phyloP scores from a whole-genome alignment of 2,888 invertebrate species.

The Podotricha telesiphe region DNA sequence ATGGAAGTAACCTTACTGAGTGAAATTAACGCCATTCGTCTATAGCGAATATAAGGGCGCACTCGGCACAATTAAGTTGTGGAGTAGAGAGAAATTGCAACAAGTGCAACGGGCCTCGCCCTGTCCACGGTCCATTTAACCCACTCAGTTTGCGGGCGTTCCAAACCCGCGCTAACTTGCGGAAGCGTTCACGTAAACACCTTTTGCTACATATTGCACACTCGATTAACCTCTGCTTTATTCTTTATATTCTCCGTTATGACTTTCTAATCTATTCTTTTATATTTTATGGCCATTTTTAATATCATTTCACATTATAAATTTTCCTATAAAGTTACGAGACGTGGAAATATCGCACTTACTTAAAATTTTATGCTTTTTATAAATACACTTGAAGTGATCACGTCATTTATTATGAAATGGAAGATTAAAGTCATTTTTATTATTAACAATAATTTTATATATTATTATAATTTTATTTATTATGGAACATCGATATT shows the following conservation, averaged over 20 bases:
- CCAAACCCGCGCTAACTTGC: constrained; percentile 57
- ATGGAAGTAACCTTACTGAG: constrained; percentile 76
- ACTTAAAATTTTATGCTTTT: constrained; percentile 8
- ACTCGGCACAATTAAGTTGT: constrained; percentile 75
- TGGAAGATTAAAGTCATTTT: background rate
- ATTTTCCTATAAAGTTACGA: constrained; percentile 2
- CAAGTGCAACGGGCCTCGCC: constrained; percentile 73
- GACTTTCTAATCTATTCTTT: constrained; percentile 21
- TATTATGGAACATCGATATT: background rate
- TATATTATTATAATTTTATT: too few relatives aligned
- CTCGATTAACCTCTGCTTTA: constrained; percentile 46
- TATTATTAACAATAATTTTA: constrained; percentile 5
- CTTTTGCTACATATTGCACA: constrained; percentile 51
- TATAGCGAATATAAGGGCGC: constrained; percentile 70
- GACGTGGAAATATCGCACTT: constrained; percentile 8
- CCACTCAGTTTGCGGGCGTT: constrained; percentile 66
- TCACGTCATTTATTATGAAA: background rate
- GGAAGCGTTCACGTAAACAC: constrained; percentile 57
- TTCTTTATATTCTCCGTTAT: constrained; percentile 30
- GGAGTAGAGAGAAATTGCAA: constrained; percentile 77
- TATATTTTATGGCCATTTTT: constrained; percentile 16
- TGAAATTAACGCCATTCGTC: constrained; percentile 76
- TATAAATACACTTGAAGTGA: background rate
- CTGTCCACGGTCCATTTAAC: constrained; percentile 77
- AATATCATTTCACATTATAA: constrained; percentile 18